Evolutionary conservation across 1,140 invertebrate species (phyloP).

Genomic region (Bombus superbus): DNA sequence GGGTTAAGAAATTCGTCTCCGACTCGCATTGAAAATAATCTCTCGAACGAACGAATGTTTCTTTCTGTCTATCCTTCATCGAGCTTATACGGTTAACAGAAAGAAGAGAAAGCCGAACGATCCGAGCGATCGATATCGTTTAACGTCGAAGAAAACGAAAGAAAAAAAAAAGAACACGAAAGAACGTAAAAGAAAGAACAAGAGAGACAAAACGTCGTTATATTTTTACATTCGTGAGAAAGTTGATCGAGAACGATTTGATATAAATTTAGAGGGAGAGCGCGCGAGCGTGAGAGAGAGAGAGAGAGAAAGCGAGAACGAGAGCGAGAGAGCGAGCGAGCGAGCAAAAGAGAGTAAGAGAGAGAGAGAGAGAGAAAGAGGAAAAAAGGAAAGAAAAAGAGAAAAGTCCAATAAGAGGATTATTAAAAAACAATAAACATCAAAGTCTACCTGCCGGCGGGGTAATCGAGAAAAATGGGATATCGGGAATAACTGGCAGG

Average conservation of each 20-base stretch:
- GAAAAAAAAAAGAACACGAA: neutral
- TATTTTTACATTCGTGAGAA: conserved; percentile 43
- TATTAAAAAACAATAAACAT: conserved; percentile 50
- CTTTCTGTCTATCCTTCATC: conserved; percentile 30
- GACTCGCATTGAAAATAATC: neutral
- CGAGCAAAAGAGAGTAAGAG: no score
- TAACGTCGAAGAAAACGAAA: conserved; percentile 7
- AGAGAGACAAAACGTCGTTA: neutral
- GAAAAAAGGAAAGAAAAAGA: neutral
- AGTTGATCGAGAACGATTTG: conserved; percentile 17
- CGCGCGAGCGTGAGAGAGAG: neutral
- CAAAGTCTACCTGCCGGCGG: conserved; percentile 26
- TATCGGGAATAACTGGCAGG: conserved; percentile 7
- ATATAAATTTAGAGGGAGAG: neutral
- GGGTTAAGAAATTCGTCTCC: neutral
- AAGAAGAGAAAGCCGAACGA: neutral
- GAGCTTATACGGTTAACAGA: conserved; percentile 50
- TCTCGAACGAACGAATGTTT: neutral
- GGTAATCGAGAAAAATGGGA: neutral
- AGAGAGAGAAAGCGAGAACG: neutral
- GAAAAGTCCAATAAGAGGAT: neutral
- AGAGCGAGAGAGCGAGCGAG: neutral
- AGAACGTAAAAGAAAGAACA: neutral
- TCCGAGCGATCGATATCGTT: conserved; percentile 5
- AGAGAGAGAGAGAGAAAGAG: neutral